Base-by-base conservation (phyloP, 2,797 vertebrate genomes). In the Catostomus latipinnis region DNA sequence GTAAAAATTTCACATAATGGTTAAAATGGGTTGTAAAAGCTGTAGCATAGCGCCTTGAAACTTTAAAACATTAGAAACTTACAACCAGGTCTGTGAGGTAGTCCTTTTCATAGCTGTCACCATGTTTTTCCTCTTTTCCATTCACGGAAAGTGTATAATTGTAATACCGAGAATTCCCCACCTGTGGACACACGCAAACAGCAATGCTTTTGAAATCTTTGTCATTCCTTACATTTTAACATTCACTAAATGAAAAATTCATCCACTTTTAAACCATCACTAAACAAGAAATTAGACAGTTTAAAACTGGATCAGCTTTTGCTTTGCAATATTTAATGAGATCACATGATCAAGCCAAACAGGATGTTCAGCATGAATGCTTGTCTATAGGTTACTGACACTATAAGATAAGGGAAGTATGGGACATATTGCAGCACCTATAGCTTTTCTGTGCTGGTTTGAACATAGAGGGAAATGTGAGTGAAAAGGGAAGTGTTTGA, bases 1-100 rank as follows among this genome's bases (percentile, higher is more conserved):
- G 2, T 4, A 43, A 45, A 22, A 0, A 14, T 22, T 6, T 16
- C 2, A 18, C 43, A 46, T 18, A n/a, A 34, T 45, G 6, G 9
- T 16, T 58, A 48, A 8, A 22, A 3, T 18, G 7, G 56, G 14
- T 58, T 58, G 6, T 16, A 1, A 58, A 16, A 16, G n/a, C n/a
- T 8, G 14, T 58, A 61, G 34, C 34, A 11, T 53, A 34, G 34
- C 4, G 3, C 34, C 2, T 34, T 34, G 34, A n/a, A 7, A 14
- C 10, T 65, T 2, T 8, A 57, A 57, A 67, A 52, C n/a, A 50
- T 63, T 2, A 52, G 18, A 46, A 62, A 91, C 93, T 93, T 66
- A 95, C 93, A 4, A 95, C 91, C 81, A 95, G 92, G 87, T 95
- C 93, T 0, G 94, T 94, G 63, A 95, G 89, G 85, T 95, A 95